Evolutionary conservation across 2,797 vertebrate genomes (phyloP).

Genomic region (Lacerta viridis): DNA sequence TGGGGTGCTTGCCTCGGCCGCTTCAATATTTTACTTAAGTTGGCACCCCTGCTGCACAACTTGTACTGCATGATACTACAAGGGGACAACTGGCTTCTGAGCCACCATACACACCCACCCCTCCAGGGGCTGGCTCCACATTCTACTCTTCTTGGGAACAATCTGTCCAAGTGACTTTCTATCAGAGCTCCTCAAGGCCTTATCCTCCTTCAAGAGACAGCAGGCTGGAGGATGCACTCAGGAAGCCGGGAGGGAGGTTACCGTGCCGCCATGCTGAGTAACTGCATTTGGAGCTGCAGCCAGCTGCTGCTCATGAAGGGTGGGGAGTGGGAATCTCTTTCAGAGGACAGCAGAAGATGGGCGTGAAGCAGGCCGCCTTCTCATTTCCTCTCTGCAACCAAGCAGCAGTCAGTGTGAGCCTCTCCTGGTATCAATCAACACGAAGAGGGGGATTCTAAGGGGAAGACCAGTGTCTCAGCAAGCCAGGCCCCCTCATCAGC

Average conservation of each 20-base stretch:
- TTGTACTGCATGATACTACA: no score
- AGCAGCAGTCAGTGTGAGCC: background rate
- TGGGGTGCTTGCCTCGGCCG: no score
- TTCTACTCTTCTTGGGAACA: background rate
- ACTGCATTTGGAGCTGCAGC: slow-evolving; percentile 41
- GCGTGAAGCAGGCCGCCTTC: slow-evolving; percentile 3
- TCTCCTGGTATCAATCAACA: background rate
- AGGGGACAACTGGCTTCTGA: no score
- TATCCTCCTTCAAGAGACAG: background rate
- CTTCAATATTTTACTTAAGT: no score
- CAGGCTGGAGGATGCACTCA: background rate
- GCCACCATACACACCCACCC: no score
- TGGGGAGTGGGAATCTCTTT: slow-evolving; percentile 14
- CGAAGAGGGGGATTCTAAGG: background rate
- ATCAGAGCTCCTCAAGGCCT: background rate
- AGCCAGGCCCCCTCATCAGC: background rate
- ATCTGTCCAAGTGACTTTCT: background rate
- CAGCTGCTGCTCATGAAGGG: background rate
- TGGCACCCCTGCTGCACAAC: no score
- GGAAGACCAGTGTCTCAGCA: background rate
- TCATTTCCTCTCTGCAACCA: rapidly evolving
- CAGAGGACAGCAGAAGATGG: background rate
- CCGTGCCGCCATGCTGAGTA: slow-evolving; percentile 14
- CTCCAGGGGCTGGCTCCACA: background rate
- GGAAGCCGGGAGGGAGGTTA: slow-evolving; percentile 2